Conservation (phyloP, 2,797 vertebrate genomes). For the Muraenolepis orangiensis region DNA sequence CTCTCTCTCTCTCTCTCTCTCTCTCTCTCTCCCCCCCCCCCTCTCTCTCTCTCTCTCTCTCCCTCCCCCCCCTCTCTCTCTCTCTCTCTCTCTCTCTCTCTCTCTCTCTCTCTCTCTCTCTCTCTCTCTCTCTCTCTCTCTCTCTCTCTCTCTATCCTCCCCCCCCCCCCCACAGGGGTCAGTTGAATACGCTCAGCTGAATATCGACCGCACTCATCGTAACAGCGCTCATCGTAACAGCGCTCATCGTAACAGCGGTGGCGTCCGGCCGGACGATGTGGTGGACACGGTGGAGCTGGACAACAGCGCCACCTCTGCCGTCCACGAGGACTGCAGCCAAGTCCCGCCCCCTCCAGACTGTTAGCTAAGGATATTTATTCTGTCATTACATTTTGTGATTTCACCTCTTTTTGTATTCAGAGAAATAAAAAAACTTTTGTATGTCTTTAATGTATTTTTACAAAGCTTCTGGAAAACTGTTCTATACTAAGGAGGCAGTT, state of each 20-base stretch:
- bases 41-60: too few relatives aligned
- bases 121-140: neutral
- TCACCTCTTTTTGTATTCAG: neutral
- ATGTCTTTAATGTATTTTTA: neutral
- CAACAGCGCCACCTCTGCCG: neutral
- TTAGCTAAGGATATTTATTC: neutral
- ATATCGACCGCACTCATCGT: constrained; percentile 26
- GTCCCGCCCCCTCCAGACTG: constrained; percentile 6
- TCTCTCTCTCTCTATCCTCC: neutral
- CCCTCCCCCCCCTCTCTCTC: too few relatives aligned
- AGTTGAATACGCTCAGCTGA: constrained; percentile 70
- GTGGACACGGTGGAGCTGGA: constrained; percentile 18
- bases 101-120: too few relatives aligned
- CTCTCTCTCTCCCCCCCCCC: too few relatives aligned
- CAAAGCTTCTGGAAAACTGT: neutral
- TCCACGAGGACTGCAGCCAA: constrained; percentile 19
- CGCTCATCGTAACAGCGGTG: constrained; percentile 10
- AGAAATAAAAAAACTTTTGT: neutral
- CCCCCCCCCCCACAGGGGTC: constrained; percentile 45
- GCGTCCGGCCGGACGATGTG: constrained; percentile 23
- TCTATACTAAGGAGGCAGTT: neutral
- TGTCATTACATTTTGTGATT: neutral
- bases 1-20: too few relatives aligned
- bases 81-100: neutral
- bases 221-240: constrained; percentile 21